Conservation (phyloP, 2,113 vertebrate genomes). For the Oriolus oriolus region DNA sequence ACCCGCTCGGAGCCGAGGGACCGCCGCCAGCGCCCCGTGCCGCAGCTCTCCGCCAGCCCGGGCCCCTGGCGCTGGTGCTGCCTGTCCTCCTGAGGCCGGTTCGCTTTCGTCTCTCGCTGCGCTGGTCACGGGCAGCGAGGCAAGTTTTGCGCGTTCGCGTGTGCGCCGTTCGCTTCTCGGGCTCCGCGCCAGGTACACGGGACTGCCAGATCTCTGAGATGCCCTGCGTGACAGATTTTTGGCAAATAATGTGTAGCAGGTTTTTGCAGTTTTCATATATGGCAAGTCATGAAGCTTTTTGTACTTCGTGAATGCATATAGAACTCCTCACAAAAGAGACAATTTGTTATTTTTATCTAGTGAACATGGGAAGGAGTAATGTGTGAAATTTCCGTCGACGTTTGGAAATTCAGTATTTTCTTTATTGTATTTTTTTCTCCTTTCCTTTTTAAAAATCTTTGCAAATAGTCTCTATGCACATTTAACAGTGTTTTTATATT, state of each 20-base stretch:
- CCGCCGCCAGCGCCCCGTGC: background rate
- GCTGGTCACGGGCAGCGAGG: background rate
- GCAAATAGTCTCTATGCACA: rapidly evolving
- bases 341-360: background rate
- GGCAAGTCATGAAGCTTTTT: background rate
- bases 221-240: rapidly evolving
- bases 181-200: background rate
- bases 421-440: background rate
- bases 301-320: rapidly evolving
- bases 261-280: rapidly evolving
- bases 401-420: background rate
- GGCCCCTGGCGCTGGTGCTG: background rate
- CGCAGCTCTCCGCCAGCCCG: background rate
- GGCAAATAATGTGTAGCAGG: rapidly evolving
- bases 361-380: background rate
- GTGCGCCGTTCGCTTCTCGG: too few species aligned
- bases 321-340: background rate
- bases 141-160: rapidly evolving
- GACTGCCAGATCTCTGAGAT: rapidly evolving
- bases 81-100: background rate
- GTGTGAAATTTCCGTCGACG: rapidly evolving
- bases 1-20: too few species aligned
- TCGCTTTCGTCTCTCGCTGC: background rate
- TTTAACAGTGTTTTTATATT: background rate
- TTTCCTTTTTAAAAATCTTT: background rate